A percentile compares a stretch with the other conserved stretches of the same genome.
Evolutionary conservation across 2,113 vertebrate genomes (phyloP).

Genomic region (Copsychus sechellarum): DNA sequence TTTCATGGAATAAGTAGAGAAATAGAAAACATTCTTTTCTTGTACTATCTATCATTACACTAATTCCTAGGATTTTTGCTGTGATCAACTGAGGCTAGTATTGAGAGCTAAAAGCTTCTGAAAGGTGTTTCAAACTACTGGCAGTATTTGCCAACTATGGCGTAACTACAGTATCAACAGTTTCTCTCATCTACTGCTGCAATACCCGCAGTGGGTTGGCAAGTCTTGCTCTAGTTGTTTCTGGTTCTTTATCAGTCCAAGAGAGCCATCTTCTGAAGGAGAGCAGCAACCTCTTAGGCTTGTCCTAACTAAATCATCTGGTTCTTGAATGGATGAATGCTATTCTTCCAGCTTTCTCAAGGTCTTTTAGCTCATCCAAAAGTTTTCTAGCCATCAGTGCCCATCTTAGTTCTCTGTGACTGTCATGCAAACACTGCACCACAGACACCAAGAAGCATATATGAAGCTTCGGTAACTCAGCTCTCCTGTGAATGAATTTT

Average conservation of each 20-base stretch:
- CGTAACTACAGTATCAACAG: background rate
- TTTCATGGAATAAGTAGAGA: background rate
- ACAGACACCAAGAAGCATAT: background rate
- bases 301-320: background rate
- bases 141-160: background rate
- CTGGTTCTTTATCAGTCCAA: background rate
- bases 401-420: background rate
- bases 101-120: background rate
- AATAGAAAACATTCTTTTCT: background rate
- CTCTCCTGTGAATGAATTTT: background rate
- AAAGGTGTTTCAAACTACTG: background rate
- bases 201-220: background rate
- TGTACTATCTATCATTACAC: background rate
- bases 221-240: background rate
- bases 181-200: background rate
- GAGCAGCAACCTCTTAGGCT: background rate
- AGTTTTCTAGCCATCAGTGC: background rate
- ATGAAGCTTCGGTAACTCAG: background rate
- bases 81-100: background rate
- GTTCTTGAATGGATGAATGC: background rate
- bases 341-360: background rate
- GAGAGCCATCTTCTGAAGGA: background rate
- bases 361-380: background rate
- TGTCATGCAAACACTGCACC: background rate
- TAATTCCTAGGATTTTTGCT: background rate